phyloP scores from a whole-genome alignment of 2,797 vertebrate species.

The Sebastes reedi region DNA sequence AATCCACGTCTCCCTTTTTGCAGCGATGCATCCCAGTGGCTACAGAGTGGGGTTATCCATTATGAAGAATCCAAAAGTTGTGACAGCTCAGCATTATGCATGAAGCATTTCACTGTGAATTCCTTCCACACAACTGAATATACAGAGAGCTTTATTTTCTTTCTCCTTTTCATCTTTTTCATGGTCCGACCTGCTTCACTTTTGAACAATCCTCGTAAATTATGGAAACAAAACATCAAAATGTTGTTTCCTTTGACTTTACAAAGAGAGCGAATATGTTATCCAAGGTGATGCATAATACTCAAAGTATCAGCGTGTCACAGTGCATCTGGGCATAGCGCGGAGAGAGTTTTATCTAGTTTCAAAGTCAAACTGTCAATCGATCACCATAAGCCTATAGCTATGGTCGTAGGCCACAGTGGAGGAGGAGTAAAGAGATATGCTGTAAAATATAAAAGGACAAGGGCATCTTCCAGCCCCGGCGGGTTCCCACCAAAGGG shows the following conservation, averaged over 20 bases:
- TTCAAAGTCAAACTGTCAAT: constrained; percentile 74
- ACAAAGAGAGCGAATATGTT: neutral
- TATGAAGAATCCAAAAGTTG: constrained; percentile 29
- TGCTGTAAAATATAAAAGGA: constrained; percentile 71
- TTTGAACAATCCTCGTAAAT: constrained; percentile 6
- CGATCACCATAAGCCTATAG: constrained; percentile 57
- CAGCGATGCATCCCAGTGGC: constrained; percentile 15
- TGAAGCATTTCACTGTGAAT: constrained; percentile 37
- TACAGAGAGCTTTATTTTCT: constrained; percentile 9
- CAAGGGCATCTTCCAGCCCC: constrained; percentile 74
- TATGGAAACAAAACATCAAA: constrained; percentile 15
- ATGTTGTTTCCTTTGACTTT: constrained; percentile 25
- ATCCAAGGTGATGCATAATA: constrained; percentile 9
- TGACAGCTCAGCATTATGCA: constrained; percentile 46
- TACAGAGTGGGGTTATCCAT: constrained; percentile 33
- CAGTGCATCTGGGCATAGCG: neutral
- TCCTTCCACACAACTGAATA: constrained; percentile 29
- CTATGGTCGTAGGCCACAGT: constrained; percentile 27
- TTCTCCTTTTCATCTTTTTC: neutral
- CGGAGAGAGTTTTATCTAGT: constrained; percentile 55
- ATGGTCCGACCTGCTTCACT: neutral
- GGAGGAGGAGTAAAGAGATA: constrained; percentile 61
- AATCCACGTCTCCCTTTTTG: constrained; percentile 15
- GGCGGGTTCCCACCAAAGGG: constrained; percentile 74
- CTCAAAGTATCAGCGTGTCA: constrained; percentile 4